Evolutionary conservation across 2,113 vertebrate species (phyloP).

Genomic region (Muntiacus reevesi): DNA sequence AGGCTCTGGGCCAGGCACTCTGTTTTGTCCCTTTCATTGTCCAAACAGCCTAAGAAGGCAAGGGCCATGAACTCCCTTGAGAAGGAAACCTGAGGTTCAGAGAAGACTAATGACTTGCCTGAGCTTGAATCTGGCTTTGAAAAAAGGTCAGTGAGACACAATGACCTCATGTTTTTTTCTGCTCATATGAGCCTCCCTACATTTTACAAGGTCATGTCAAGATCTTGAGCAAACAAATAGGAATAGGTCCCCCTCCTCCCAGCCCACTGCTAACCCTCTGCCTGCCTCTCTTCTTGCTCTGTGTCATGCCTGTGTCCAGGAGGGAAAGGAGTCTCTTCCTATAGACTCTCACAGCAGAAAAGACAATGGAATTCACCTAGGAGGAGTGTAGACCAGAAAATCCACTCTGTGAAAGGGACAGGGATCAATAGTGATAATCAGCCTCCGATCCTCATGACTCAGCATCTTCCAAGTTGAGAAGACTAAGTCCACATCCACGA

Average conservation of each 20-base stretch:
- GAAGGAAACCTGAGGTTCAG: neutral
- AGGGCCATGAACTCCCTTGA: neutral
- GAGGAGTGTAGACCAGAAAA: neutral
- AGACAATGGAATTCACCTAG: neutral
- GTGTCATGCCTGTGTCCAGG: neutral
- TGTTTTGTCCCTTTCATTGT: neutral
- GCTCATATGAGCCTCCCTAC: neutral
- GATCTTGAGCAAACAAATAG: neutral
- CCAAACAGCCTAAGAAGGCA: neutral
- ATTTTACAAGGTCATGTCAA: neutral
- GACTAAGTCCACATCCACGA: neutral
- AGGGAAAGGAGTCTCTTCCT: neutral
- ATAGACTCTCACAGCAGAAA: neutral
- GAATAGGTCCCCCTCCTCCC: neutral
- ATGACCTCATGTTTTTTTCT: neutral
- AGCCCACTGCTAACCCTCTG: neutral
- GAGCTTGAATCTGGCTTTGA: neutral
- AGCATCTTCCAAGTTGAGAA: neutral
- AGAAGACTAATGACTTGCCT: neutral
- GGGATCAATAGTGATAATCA: neutral
- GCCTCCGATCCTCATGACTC: neutral
- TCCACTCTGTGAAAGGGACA: neutral
- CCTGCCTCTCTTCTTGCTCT: neutral
- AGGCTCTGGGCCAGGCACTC: neutral
- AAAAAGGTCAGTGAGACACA: neutral